These are phyloP conservation scores for Narcine bancroftii DNA, from an alignment of 2,113 vertebrate species.

Conservation along the genomic window DNA sequence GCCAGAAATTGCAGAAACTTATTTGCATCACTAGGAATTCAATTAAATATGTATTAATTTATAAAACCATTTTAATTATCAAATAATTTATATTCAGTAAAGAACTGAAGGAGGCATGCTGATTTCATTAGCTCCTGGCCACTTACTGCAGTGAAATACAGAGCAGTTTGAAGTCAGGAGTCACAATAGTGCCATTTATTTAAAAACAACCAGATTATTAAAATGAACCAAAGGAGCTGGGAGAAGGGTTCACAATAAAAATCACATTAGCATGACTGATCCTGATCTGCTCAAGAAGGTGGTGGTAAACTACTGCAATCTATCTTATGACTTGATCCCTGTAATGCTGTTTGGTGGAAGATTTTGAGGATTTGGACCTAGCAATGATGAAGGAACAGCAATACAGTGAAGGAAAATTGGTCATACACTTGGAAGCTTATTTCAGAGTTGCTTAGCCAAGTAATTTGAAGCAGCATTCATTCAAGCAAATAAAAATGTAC, in stretches of 20 bases:
- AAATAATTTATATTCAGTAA: neutral
- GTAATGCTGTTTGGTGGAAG: too few species aligned
- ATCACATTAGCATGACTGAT: neutral
- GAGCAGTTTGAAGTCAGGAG: neutral
- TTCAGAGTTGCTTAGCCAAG: too few species aligned
- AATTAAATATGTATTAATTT: neutral
- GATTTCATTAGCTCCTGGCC: neutral
- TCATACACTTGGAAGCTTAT: too few species aligned
- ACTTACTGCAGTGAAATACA: neutral
- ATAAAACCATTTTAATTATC: neutral
- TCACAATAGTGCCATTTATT: neutral
- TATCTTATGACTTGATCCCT: too few species aligned
- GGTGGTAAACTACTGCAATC: too few species aligned
- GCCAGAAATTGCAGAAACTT: neutral
- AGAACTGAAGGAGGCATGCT: neutral
- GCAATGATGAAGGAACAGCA: too few species aligned
- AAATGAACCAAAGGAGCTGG: neutral
- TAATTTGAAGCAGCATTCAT: too few species aligned
- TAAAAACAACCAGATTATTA: neutral
- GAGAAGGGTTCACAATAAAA: neutral
- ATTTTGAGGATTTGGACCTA: too few species aligned
- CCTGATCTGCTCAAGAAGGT: too few species aligned
- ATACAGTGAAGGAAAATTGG: too few species aligned
- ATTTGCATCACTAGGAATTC: neutral
- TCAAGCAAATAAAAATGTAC: too few species aligned